Evolutionary conservation across 2,888 invertebrate genomes (phyloP).

Genomic region (Buathra laborator): DNA sequence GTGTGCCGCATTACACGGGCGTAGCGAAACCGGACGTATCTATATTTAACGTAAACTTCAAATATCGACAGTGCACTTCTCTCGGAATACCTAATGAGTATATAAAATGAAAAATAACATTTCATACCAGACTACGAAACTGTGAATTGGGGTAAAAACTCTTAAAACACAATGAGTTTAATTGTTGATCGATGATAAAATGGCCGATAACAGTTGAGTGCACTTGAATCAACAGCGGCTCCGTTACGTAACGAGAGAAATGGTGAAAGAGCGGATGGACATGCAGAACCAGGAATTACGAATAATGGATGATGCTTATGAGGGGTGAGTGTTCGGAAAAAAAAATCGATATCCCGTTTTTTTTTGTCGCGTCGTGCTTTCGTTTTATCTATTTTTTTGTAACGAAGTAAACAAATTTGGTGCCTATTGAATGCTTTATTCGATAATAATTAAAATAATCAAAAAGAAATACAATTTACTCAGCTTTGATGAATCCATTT

Average conservation of each 20-base stretch:
- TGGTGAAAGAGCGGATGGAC: background rate
- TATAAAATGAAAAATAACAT: background rate
- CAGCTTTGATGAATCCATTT: no score
- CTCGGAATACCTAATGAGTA: background rate
- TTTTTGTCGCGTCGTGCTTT: background rate
- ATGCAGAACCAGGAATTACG: slow-evolving; percentile 30
- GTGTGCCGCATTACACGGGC: background rate
- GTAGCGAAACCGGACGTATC: slow-evolving; percentile 8
- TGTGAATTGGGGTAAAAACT: background rate
- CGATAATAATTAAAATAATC: no score
- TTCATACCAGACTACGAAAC: background rate
- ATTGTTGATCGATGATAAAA: background rate
- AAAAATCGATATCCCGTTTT: background rate
- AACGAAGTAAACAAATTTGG: no score
- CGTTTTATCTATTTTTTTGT: no score
- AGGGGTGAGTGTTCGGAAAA: slow-evolving; percentile 41
- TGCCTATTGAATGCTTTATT: no score
- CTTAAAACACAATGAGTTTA: background rate
- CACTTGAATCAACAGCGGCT: background rate
- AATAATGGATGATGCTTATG: slow-evolving; percentile 51
- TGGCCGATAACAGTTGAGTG: slow-evolving; percentile 25
- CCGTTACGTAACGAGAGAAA: background rate
- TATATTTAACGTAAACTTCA: slow-evolving; percentile 5
- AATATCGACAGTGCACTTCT: background rate
- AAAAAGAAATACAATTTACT: no score